Conservation (phyloP, 2,888 invertebrate species). For the Entomobrya multifasciata region DNA sequence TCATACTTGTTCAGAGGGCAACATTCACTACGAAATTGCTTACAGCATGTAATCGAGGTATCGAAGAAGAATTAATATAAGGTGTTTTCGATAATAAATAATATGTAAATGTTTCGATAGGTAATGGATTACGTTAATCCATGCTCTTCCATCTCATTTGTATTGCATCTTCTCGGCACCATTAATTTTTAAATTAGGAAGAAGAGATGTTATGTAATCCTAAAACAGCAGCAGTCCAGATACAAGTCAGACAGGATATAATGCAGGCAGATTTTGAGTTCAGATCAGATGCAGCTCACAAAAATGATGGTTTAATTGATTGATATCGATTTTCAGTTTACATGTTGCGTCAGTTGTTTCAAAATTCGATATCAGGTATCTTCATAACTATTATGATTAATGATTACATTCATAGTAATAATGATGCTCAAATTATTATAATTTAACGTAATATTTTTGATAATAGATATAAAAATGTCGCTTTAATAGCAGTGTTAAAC, state of each 20-base stretch:
- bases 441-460: constrained; percentile 22
- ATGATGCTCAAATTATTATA: constrained; percentile 24
- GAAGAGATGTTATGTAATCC: constrained; percentile 5
- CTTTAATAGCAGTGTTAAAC: not conserved
- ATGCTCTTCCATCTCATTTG: not conserved
- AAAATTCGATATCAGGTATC: no score
- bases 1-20: not conserved
- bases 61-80: constrained; percentile 6
- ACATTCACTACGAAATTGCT: no score
- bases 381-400: no score
- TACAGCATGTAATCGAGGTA: not conserved
- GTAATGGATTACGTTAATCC: no score
- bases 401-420: no score
- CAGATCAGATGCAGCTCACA: no score
- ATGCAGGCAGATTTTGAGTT: no score
- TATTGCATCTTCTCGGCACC: not conserved
- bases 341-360: no score
- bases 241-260: no score
- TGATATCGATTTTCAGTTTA: no score
- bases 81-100: constrained; percentile 1
- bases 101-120: constrained; percentile 21
- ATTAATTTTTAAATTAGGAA: constrained; percentile 19
- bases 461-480: constrained; percentile 35
- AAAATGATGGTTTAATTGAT: no score
- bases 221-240: constrained; percentile 8